phyloP scores from a whole-genome alignment of 2,888 invertebrate genomes.

The Nephrotoma flavescens region DNA sequence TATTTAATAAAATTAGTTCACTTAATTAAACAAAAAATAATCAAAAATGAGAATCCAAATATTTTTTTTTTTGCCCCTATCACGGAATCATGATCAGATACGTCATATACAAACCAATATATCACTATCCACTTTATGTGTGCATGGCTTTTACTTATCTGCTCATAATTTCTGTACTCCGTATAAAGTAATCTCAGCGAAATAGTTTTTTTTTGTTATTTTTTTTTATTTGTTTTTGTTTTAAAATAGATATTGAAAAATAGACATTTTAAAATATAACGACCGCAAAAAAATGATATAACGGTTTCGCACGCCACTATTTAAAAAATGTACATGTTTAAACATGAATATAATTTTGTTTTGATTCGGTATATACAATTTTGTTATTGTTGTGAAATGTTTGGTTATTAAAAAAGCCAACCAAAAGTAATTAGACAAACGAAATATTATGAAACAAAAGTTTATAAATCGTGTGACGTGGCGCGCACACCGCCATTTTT shows the following conservation, averaged over 20 bases:
- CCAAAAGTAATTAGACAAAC: background rate
- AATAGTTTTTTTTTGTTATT: background rate
- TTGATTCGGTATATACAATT: background rate
- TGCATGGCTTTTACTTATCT: background rate
- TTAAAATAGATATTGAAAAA: background rate
- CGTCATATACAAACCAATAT: background rate
- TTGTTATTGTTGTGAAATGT: background rate
- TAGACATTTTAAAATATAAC: background rate
- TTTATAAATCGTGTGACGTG: background rate
- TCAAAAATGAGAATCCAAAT: background rate
- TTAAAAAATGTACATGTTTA: background rate
- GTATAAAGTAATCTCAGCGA: background rate
- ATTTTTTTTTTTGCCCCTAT: background rate
- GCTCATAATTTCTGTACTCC: background rate
- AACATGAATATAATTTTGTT: background rate
- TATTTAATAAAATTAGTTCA: background rate
- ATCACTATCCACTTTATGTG: background rate
- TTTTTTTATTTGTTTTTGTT: background rate
- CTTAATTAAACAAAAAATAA: background rate
- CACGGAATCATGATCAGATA: background rate
- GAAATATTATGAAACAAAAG: background rate
- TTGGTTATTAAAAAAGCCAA: background rate
- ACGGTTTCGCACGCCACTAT: background rate
- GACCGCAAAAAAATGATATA: background rate
- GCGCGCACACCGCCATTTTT: background rate